Base-by-base conservation (phyloP, 2,888 invertebrate genomes). In the Acrobasis repandana region DNA sequence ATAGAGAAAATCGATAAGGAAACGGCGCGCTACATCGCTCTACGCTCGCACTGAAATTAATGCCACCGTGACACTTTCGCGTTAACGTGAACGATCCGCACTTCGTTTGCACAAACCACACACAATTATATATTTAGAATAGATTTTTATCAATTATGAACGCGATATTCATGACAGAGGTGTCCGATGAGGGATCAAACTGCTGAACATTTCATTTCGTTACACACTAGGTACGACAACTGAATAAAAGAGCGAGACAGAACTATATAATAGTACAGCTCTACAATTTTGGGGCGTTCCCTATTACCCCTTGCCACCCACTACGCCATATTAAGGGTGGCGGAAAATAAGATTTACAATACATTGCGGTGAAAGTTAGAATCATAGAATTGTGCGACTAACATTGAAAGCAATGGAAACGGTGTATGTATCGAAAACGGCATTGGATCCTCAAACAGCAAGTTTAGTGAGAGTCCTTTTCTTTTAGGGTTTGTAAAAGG, bases 1-100 rank as follows among this genome's bases (percentile, higher is more conserved):
- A 88, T 85, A 82, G 85, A 85, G 88, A 91, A 90, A 91, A 91
- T 91, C 91, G 89, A 91, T 91, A 91, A 87, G 85, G 85, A 85
- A 86, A 86, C 87, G 79, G 82, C 85, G 85, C 85, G 85, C 80
- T 84, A 85, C 83, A 83, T 82, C 75, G 81, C 79, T 77, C 71
- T 72, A 76, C 79, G 76, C 76, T 79, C 77, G 74, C 82, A 77
- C 80, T 80, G 68, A 76, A 79, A 76, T 82, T 74, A 76, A 74
- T 76, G 74, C 76, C 74, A 76, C 79, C 76, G 73, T 74, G 73
- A 77, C 80, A 82, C 82, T 80, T 82, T 80, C 74, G 77, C 80
- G 71, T 68, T 68, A 63, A 67, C 70, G 65, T 70, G 47, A 64
- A 71, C 67, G 61, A 73, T 74, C 74, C 68, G 67, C 71, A 73